Base-by-base conservation (phyloP, 2,888 invertebrate genomes). In the Euspilapteryx auroguttella region DNA sequence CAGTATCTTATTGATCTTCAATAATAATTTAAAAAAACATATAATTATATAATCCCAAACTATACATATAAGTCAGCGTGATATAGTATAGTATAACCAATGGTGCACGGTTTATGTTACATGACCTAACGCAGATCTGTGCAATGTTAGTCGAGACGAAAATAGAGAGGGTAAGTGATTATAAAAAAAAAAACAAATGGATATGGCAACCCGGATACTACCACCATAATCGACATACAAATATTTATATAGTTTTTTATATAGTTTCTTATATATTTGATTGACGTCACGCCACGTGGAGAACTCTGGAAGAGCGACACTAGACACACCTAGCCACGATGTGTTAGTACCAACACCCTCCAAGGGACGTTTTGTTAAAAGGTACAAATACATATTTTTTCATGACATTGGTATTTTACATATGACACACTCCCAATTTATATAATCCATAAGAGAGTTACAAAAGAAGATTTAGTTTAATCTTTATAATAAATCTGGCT, bases 281-380 rank as follows among this genome's bases (percentile, higher is more conserved):
- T 41, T 42, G 39, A 40, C 17, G 17, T 17, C 17, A 8, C 8
- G 17, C 51, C 57, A 47, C 59, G 75, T 76, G 77, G 77, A 77
- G 76, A 77, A 77, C 77, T 77, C 76, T 66, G 76, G 76, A 76
- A 77, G 73, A n/a, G n/a, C n/a, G n/a, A n/a, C n/a, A n/a, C n/a
- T n/a, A n/a, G n/a, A n/a, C n/a, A n/a, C n/a, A n/a, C n/a, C n/a
- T n/a, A n/a, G n/a, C n/a, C n/a, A n/a, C n/a, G n/a, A n/a, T n/a
- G n/a, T n/a, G n/a, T n/a, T n/a, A n/a, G n/a, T n/a, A n/a, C n/a
- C n/a, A n/a, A n/a, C n/a, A n/a, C n/a, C n/a, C n/a, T n/a, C n/a
- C 33, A 34, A 27, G 31, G 38, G 50, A 45, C n/a, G n/a, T n/a
- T n/a, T n/a, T n/a, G n/a, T n/a, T n/a, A n/a, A n/a, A n/a, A n/a